Conservation (phyloP, 2,888 invertebrate species). For the Leptinotarsa rubiginosa region DNA sequence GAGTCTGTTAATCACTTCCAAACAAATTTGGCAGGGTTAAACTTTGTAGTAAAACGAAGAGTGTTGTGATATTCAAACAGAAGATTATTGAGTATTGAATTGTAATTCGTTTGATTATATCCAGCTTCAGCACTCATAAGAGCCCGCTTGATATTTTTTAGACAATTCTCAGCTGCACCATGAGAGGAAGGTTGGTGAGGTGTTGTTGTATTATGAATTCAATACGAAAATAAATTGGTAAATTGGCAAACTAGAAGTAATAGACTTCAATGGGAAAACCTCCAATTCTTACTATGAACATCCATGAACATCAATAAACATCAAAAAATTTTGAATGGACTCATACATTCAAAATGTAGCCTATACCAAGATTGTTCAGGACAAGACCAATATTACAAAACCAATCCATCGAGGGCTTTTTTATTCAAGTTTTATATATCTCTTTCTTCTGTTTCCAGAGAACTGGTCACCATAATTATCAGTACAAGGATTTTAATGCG, state of each 20-base stretch:
- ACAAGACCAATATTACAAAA: conserved; percentile 21
- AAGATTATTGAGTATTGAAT: conserved; percentile 12
- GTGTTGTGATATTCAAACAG: conserved; percentile 4
- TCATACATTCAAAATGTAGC: conserved; percentile 28
- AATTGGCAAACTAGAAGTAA: not conserved
- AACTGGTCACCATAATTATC: conserved; percentile 43
- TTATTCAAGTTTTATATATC: conserved; percentile 26
- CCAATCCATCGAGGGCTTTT: conserved; percentile 19
- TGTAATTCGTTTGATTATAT: not conserved
- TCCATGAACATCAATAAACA: conserved; percentile 22
- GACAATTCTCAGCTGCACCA: conserved; percentile 17
- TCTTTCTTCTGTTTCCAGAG: conserved; percentile 29
- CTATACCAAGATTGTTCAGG: conserved; percentile 26
- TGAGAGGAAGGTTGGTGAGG: conserved; percentile 4
- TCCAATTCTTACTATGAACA: conserved; percentile 9
- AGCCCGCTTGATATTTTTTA: conserved; percentile 16
- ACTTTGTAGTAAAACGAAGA: not conserved
- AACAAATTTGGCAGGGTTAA: conserved; percentile 7
- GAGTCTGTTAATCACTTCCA: not conserved
- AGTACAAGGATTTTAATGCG: conserved; percentile 39
- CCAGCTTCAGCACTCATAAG: conserved; percentile 7
- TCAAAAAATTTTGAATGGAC: conserved; percentile 12
- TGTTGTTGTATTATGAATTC: conserved; percentile 1
- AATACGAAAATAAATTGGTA: conserved; percentile 3
- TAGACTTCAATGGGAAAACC: not conserved